Evolutionary conservation across 2,113 vertebrate species (phyloP).

Genomic region (Sakesphorus luctuosus): DNA sequence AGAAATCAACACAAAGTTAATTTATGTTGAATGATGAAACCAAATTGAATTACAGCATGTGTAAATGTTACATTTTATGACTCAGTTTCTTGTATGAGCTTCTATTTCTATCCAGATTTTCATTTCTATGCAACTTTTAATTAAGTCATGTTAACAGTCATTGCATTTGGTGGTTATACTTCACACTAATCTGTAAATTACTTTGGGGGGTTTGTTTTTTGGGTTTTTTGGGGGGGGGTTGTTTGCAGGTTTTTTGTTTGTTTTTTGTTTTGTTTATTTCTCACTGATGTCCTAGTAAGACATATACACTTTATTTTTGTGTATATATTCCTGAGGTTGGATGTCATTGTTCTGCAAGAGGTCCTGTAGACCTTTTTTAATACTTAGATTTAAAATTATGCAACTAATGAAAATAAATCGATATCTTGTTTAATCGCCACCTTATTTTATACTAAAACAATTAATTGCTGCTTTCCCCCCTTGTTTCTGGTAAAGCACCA

Average conservation of each 20-base stretch:
- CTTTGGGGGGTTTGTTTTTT: neutral
- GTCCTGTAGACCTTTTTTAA: neutral
- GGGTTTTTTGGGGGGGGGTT: too few species aligned
- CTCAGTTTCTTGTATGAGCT: neutral
- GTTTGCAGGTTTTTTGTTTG: too few species aligned
- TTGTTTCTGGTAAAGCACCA: neutral
- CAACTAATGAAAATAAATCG: neutral
- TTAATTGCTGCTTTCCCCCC: neutral
- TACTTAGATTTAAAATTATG: neutral
- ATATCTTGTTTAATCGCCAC: neutral
- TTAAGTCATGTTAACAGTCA: neutral
- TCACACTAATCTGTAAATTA: neutral
- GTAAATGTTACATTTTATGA: neutral
- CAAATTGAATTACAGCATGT: neutral
- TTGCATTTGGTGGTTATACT: neutral
- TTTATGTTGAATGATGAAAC: neutral
- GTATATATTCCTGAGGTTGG: neutral
- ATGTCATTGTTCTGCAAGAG: neutral
- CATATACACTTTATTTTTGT: neutral
- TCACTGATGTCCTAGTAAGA: neutral
- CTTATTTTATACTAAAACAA: neutral
- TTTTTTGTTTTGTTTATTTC: neutral
- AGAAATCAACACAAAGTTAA: neutral
- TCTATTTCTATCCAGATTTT: neutral
- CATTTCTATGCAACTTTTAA: neutral